Conservation (phyloP, 2,888 invertebrate species). For the Adelphocoris suturalis region DNA sequence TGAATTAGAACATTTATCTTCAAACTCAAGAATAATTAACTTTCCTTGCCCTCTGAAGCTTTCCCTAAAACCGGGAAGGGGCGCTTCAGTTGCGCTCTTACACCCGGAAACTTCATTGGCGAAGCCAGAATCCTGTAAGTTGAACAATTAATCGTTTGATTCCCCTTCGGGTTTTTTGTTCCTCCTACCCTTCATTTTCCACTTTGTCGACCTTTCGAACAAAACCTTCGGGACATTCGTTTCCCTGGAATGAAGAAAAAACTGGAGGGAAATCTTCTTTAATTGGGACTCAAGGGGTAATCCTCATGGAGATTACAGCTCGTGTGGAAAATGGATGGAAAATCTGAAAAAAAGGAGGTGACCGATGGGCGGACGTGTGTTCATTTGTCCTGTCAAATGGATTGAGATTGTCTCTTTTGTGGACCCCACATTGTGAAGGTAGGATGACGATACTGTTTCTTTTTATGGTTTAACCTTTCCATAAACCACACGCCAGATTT, state of each 20-base stretch:
- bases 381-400: neutral
- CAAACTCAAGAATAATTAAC: conserved; percentile 69
- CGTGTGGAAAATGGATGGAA: neutral
- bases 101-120: conserved; percentile 21
- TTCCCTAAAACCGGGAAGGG: neutral
- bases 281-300: neutral
- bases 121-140: conserved; percentile 53
- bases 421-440: neutral
- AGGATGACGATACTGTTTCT: neutral
- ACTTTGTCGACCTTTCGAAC: neutral
- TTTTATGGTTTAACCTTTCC: neutral
- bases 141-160: conserved; percentile 44
- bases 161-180: conserved; percentile 5
- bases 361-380: neutral
- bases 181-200: conserved; percentile 10
- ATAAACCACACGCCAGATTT: no score
- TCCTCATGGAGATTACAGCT: neutral
- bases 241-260: neutral
- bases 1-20: conserved; percentile 67
- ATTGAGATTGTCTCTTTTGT: neutral
- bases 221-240: neutral
- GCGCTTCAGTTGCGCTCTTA: conserved; percentile 45
- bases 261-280: neutral
- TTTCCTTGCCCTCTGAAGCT: conserved; percentile 4
- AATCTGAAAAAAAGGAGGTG: neutral